A percentile compares a stretch with the other conserved stretches of the same genome.
phyloP scores from a whole-genome alignment of 2,888 invertebrate genomes.

The Synanthedon myopaeformis region DNA sequence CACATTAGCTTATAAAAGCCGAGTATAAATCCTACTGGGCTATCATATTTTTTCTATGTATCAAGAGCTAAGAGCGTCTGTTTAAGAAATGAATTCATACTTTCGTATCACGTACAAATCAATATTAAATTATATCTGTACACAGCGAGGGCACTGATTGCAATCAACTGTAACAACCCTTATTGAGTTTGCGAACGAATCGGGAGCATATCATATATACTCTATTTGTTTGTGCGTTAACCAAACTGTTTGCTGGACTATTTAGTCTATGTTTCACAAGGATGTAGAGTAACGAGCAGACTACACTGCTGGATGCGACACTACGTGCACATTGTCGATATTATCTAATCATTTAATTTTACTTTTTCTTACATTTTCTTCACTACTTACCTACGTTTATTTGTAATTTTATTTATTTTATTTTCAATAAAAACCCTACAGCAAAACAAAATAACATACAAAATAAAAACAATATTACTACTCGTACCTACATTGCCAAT shows the following conservation, averaged over 20 bases:
- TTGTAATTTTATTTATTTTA: too few relatives aligned
- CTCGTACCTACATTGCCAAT: too few relatives aligned
- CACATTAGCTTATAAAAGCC: too few relatives aligned
- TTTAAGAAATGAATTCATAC: slow-evolving; percentile 14
- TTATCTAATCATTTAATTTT: too few relatives aligned
- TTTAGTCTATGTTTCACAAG: slow-evolving; percentile 25
- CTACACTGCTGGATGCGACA: slow-evolving; percentile 15
- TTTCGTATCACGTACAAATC: slow-evolving; percentile 30
- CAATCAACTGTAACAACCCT: slow-evolving; percentile 58
- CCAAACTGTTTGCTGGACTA: slow-evolving; percentile 49
- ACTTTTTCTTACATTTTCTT: too few relatives aligned
- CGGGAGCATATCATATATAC: slow-evolving; percentile 16
- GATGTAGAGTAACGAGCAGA: slow-evolving; percentile 5
- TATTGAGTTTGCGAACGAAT: slow-evolving; percentile 48
- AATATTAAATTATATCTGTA: background rate
- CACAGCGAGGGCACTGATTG: slow-evolving; percentile 37
- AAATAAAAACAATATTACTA: too few relatives aligned
- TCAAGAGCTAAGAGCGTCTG: too few relatives aligned
- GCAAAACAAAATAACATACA: too few relatives aligned
- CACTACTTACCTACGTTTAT: too few relatives aligned
- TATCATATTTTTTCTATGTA: too few relatives aligned
- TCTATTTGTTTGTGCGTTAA: slow-evolving; percentile 38
- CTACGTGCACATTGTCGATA: background rate
- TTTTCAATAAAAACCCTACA: too few relatives aligned
- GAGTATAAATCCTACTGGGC: too few relatives aligned